Evolutionary conservation across 2,888 invertebrate species (phyloP).

Genomic region (Drosophila percnosoma): DNA sequence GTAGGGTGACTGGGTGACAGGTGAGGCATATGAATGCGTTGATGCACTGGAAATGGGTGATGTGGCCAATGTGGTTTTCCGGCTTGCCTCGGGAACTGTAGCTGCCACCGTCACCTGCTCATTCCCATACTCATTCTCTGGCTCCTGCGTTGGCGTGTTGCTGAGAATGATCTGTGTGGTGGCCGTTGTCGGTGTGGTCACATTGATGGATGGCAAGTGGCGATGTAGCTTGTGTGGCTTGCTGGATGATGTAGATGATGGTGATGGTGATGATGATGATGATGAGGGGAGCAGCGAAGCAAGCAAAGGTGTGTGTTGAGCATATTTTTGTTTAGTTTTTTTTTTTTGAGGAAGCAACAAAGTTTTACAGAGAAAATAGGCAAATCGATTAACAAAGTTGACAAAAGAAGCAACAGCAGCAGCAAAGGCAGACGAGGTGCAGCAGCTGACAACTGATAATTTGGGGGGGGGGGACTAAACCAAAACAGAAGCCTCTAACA

Average conservation of each 20-base stretch:
- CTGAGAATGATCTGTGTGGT: conserved; percentile 77
- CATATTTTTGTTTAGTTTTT: conserved; percentile 11
- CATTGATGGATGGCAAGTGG: conserved; percentile 76
- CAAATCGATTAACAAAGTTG: conserved; percentile 72
- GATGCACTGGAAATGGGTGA: conserved; percentile 54
- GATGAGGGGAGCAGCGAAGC: conserved; percentile 54
- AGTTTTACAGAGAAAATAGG: conserved; percentile 69
- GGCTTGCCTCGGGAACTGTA: not conserved
- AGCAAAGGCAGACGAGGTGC: conserved; percentile 11
- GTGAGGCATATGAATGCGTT: conserved; percentile 65
- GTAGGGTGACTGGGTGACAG: conserved; percentile 67
- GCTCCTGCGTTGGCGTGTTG: conserved; percentile 48
- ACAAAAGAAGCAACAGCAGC: conserved; percentile 45
- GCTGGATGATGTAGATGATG: conserved; percentile 26
- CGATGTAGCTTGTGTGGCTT: conserved; percentile 63
- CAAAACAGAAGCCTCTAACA: conserved; percentile 23
- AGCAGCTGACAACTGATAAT: conserved; percentile 4
- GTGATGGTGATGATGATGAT: conserved; percentile 37
- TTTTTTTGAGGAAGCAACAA: conserved; percentile 66
- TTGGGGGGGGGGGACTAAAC: not conserved
- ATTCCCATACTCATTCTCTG: not conserved
- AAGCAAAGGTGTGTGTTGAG: conserved; percentile 47
- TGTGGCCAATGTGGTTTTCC: conserved; percentile 16
- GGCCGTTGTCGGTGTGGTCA: conserved; percentile 77
- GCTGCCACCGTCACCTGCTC: conserved; percentile 3